A percentile compares a stretch with the other conserved stretches of the same genome.
Conservation (phyloP, 2,888 invertebrate species). For the Hololepta plana region DNA sequence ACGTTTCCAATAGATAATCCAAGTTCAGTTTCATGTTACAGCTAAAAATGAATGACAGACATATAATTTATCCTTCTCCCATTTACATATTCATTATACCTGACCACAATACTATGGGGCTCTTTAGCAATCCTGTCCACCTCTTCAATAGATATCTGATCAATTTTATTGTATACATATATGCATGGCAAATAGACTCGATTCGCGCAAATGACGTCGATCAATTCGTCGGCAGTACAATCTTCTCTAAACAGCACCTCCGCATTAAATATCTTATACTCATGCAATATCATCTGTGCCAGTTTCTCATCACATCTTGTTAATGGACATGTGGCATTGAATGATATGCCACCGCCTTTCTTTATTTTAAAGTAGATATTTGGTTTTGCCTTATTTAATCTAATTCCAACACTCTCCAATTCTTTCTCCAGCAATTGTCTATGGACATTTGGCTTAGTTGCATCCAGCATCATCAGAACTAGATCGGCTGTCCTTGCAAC, state of each 20-base stretch:
- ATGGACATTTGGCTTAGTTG: constrained; percentile 95
- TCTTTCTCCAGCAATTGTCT: constrained; percentile 81
- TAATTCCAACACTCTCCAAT: constrained; percentile 92
- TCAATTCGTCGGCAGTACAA: constrained; percentile 87
- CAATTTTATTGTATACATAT: constrained; percentile 99
- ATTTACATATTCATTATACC: constrained; percentile 34
- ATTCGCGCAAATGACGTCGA: constrained; percentile 94
- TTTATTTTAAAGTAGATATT: constrained; percentile 98
- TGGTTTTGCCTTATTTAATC: constrained; percentile 87
- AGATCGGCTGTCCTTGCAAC: constrained; percentile 96
- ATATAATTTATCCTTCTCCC: constrained; percentile 4
- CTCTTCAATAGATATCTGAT: constrained; percentile 98
- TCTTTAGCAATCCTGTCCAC: constrained; percentile 85
- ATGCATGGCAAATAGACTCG: constrained; percentile 92
- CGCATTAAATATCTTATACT: constrained; percentile 94
- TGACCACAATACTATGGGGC: constrained; percentile 79
- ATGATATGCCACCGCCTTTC: constrained; percentile 92
- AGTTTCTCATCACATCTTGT: constrained; percentile 91
- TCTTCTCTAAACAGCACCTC: constrained; percentile 95
- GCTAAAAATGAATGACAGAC: constrained; percentile 34
- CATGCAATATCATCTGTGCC: constrained; percentile 94
- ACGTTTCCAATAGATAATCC: constrained; percentile 75
- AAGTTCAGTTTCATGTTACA: constrained; percentile 98
- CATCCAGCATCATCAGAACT: constrained; percentile 98
- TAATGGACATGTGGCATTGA: constrained; percentile 87